phyloP scores from a whole-genome alignment of 2,797 vertebrate species.

The Gymnodraco acuticeps region DNA sequence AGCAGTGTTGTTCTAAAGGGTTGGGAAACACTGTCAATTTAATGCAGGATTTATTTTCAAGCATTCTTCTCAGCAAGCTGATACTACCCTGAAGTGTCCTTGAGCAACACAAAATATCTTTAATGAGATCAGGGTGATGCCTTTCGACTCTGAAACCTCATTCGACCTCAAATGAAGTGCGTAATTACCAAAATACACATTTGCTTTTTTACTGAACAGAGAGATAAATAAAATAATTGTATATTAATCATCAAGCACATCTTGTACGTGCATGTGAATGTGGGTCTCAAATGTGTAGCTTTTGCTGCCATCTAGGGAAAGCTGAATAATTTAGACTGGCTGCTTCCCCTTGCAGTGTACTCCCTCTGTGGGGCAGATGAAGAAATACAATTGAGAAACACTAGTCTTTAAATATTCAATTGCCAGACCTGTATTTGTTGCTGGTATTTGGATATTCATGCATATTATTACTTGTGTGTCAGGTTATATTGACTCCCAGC shows the following conservation, averaged over 20 bases:
- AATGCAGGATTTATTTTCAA: slow-evolving; percentile 36
- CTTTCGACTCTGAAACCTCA: slow-evolving; percentile 11
- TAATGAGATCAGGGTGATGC: slow-evolving; percentile 14
- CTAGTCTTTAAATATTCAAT: neutral
- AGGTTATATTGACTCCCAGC: slow-evolving; percentile 6
- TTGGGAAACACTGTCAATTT: slow-evolving; percentile 5
- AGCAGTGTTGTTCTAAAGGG: slow-evolving; percentile 1
- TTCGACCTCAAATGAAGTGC: neutral
- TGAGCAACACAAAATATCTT: slow-evolving; percentile 31
- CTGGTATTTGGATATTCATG: too few species aligned
- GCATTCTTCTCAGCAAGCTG: slow-evolving; percentile 33
- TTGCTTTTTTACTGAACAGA: neutral
- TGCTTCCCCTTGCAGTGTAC: neutral
- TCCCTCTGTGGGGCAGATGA: slow-evolving; percentile 20
- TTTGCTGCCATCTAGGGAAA: slow-evolving; percentile 40
- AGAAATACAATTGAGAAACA: slow-evolving; percentile 30
- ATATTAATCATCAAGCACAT: neutral
- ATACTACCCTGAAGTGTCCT: slow-evolving; percentile 40
- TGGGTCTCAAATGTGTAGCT: slow-evolving; percentile 1
- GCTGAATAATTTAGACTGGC: neutral
- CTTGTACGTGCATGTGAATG: too few species aligned
- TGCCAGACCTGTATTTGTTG: neutral
- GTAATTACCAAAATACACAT: too few species aligned
- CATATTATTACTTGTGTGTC: neutral
- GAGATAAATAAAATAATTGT: neutral